These are phyloP conservation scores for Neoarius graeffei DNA, from an alignment of 2,113 vertebrate genomes.

Conservation along the genomic window DNA sequence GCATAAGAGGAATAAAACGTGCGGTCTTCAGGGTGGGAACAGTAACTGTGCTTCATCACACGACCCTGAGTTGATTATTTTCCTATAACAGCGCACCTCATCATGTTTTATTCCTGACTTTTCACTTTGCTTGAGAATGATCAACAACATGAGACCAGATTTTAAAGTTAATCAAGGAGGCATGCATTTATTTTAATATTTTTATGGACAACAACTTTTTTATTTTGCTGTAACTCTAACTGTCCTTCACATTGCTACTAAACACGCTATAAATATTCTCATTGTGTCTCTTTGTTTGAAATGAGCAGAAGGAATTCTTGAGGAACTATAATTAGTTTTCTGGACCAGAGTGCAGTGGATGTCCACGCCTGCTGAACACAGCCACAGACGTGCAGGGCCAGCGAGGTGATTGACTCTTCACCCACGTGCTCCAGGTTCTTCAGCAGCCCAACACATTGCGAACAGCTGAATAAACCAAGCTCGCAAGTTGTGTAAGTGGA, in stretches of 20 bases:
- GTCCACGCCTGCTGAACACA: conserved; percentile 20
- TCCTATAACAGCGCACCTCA: not conserved
- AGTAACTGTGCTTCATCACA: not conserved
- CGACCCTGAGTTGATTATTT: not conserved
- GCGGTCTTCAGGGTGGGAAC: not conserved
- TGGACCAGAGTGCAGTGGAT: not conserved
- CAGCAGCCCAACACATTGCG: conserved; percentile 41
- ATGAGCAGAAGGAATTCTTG: conserved; percentile 17
- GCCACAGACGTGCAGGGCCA: conserved; percentile 11
- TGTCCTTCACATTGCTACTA: not conserved
- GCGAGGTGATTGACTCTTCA: conserved; percentile 36
- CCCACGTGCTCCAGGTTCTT: conserved; percentile 26
- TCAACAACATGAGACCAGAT: not conserved
- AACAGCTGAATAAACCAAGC: conserved; percentile 50
- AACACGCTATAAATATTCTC: conserved; percentile 7
- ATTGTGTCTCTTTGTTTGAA: conserved; percentile 11
- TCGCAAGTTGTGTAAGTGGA: conserved; percentile 21
- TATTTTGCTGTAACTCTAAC: not conserved
- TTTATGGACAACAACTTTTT: not conserved
- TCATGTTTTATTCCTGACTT: not conserved
- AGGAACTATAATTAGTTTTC: conserved; percentile 24
- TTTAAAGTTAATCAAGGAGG: not conserved
- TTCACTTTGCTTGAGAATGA: not conserved
- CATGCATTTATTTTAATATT: not conserved
- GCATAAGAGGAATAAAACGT: not conserved